phyloP scores from a whole-genome alignment of 2,888 invertebrate species.

The Euproctis similis region DNA sequence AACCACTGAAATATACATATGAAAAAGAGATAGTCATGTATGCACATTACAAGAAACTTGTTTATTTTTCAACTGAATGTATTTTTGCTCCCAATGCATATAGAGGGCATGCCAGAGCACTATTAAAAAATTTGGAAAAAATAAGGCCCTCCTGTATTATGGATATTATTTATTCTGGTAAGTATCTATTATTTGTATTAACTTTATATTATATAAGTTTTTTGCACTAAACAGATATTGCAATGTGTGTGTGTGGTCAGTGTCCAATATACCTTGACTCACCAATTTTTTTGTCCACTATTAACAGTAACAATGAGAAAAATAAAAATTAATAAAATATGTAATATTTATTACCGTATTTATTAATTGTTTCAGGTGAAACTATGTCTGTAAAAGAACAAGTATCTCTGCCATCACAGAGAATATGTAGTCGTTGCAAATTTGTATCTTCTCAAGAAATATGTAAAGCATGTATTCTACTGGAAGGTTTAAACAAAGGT shows the following conservation, averaged over 20 bases:
- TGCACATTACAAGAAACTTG: slow-evolving; percentile 95
- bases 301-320: too few species aligned
- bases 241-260: not conserved
- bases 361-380: slow-evolving; percentile 79
- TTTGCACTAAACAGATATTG: not conserved
- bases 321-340: not conserved
- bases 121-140: slow-evolving; percentile 96
- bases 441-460: slow-evolving; percentile 94
- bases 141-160: slow-evolving; percentile 93
- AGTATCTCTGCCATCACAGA: slow-evolving; percentile 87
- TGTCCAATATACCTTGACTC: too few species aligned
- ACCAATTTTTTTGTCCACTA: too few species aligned
- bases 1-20: slow-evolving; percentile 97
- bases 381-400: slow-evolving; percentile 87
- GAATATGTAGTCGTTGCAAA: slow-evolving; percentile 89
- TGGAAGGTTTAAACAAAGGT: slow-evolving; percentile 97
- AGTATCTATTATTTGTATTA: not conserved
- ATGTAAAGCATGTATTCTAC: slow-evolving; percentile 96
- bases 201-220: too few species aligned
- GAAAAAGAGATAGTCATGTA: slow-evolving; percentile 99
- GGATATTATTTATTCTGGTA: slow-evolving; percentile 93
- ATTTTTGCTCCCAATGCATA: slow-evolving; percentile 99
- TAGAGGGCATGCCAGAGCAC: slow-evolving; percentile 91
- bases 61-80: slow-evolving; percentile 99
- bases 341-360: not conserved